Base-by-base conservation (phyloP, 2,888 invertebrate species). In the Phyllotreta cruciferae region DNA sequence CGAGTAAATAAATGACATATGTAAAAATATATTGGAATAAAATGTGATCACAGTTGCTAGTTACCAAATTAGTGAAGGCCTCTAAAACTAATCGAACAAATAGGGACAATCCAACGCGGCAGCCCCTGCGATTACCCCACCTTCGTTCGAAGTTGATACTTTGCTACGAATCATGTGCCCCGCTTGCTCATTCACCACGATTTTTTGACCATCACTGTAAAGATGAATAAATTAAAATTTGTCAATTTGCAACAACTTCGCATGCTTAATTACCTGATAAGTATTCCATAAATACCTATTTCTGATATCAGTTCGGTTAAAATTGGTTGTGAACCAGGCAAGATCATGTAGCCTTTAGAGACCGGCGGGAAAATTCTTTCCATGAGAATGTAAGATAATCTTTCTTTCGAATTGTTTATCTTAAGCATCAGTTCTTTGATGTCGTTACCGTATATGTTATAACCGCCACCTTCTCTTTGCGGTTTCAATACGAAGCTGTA, bases 391-490 rank as follows among this genome's bases (percentile, higher is more conserved):
- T 93, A 98, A 0, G 92, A 94, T 44, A 89, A 88, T 37, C 95
- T 86, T 79, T 96, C 93, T 50, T 88, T 85, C 34, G 86, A 85
- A 75, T 88, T 82, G 60, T 86, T 85, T 82, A 90, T 88, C 73
- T 83, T 81, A 73, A 77, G 65, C 2, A 93, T 81, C 5, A 87
- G 87, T 39, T 85, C 84, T 62, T 85, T 85, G 56, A 98, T 88
- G 41, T 95, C 91, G 0, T 86, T 82, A 0, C 92, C 95, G 80
- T 96, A 98, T 52, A 94, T 81, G 79, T 98, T 98, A 81, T 97
- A 92, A 57, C 98, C 98, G 71, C 98, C 98, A 11, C 98, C 98
- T 82, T 98, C 98, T 49, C 98, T 86, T 80, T 98, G 98, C 0
- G 98, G 98, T 80, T 98, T 98, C 68, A 98, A 80, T 0, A 98